Conservation (phyloP, 2,888 invertebrate genomes). For the Drosophila fulvimacula region DNA sequence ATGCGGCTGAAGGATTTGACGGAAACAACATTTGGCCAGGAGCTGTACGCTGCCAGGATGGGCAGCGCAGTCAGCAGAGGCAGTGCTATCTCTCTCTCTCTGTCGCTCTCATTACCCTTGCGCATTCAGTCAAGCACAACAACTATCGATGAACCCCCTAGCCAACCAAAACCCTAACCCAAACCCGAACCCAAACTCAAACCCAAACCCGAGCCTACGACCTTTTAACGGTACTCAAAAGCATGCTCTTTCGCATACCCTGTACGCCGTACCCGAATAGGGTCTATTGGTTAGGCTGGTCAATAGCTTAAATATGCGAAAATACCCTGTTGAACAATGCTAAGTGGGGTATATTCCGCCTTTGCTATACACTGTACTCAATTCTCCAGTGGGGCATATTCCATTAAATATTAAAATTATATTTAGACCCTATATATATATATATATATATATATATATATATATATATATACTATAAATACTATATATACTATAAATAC, state of each 20-base stretch:
- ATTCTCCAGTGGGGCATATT: background rate
- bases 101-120: constrained; percentile 61
- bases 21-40: constrained; percentile 10
- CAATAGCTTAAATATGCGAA: background rate
- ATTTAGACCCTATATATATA: no score
- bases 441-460: no score
- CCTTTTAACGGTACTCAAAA: constrained; percentile 27
- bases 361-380: background rate
- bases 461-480: no score
- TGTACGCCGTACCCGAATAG: background rate
- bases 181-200: background rate
- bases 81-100: constrained; percentile 31
- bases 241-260: constrained; percentile 15
- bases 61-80: constrained; percentile 3
- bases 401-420: background rate
- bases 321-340: background rate
- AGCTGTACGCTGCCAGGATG: constrained; percentile 20
- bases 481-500: no score
- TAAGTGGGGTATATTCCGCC: background rate
- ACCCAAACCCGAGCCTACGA: constrained; percentile 9
- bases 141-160: constrained; percentile 35
- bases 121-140: constrained; percentile 80
- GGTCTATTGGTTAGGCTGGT: background rate
- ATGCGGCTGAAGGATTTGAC: constrained; percentile 42
- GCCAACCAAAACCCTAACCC: constrained; percentile 4